Base-by-base conservation (phyloP, 2,797 vertebrate species). In the Paedocypris micromegethes region DNA sequence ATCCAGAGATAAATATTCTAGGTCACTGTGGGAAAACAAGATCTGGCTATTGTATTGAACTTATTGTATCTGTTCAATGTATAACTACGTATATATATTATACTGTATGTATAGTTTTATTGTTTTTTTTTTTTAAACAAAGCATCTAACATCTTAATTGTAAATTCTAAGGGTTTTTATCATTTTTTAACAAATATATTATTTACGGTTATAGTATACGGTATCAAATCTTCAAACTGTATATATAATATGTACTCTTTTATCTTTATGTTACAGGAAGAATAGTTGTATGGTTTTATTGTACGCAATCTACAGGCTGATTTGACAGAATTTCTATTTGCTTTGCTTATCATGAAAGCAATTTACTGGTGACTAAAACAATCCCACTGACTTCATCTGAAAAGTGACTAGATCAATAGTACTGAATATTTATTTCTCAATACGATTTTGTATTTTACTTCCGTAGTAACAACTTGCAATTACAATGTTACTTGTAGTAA, bases 251-350 rank as follows among this genome's bases (percentile, higher is more conserved):
- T 9, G 40, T 58, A 40, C 53, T 23, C 23, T 23, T 23, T 58
- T 71, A 65, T 58, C 48, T 45, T 58, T 47, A 65, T 52, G 7
- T 46, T 38, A 48, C 49, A 72, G 48, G 55, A 48, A 49, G 57
- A 48, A 42, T 48, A 64, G 37, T 23, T 44, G 23, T 23, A 43
- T 23, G 40, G 57, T 50, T 38, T 46, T 23, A 54, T 53, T 38
- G 9, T 8, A 42, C 42, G n/a, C 39, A 43, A 37, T 49, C 51
- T 42, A 56, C 56, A 50, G 44, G 40, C 40, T 70, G 59, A 51
- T 39, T 5, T 40, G 8, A 23, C 52, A 62, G 40, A 62, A n/a
- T 53, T 49, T 55, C 37, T 4, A 49, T 42, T 48, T 8, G 6
- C 43, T 6, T 43, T n/a, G 5, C 39, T 49, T 69, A 69, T 69